A percentile compares a stretch with the other conserved stretches of the same genome.
phyloP scores from a whole-genome alignment of 2,113 vertebrate genomes.

The Bubo bubo region DNA sequence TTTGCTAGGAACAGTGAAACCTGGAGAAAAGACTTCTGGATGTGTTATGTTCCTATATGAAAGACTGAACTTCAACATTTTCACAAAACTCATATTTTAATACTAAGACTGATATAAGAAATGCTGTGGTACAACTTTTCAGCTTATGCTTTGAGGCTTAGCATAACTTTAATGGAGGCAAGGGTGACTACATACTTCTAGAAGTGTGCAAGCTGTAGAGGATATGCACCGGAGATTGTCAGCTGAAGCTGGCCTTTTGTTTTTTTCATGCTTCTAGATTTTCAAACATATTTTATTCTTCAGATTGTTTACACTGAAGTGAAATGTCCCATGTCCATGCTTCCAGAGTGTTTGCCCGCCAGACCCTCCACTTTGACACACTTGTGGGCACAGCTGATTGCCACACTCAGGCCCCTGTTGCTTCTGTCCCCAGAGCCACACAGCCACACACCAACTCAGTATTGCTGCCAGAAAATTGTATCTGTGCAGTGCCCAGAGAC shows the following conservation, averaged over 20 bases:
- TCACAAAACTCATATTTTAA: not conserved
- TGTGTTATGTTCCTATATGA: not conserved
- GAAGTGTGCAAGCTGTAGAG: not conserved
- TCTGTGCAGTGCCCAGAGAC: not conserved
- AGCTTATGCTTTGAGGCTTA: not conserved
- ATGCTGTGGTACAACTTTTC: not conserved
- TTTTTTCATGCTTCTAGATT: not conserved
- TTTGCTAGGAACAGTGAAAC: not conserved
- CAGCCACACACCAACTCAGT: not conserved
- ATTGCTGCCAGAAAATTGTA: not conserved
- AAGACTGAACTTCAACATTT: not conserved
- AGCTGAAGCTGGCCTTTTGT: not conserved
- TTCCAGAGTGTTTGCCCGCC: not conserved
- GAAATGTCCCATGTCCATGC: not conserved
- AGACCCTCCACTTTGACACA: constrained; percentile 4
- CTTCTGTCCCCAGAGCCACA: not conserved
- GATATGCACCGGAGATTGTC: not conserved
- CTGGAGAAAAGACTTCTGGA: not conserved
- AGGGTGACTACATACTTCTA: not conserved
- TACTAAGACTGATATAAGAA: not conserved
- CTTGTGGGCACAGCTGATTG: constrained; percentile 22
- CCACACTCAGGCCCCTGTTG: not conserved
- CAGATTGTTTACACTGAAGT: not conserved
- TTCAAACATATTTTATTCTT: not conserved
- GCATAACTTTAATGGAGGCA: not conserved